Evolutionary conservation across 2,888 invertebrate species (phyloP).

Genomic region (Orthosia gracilis): DNA sequence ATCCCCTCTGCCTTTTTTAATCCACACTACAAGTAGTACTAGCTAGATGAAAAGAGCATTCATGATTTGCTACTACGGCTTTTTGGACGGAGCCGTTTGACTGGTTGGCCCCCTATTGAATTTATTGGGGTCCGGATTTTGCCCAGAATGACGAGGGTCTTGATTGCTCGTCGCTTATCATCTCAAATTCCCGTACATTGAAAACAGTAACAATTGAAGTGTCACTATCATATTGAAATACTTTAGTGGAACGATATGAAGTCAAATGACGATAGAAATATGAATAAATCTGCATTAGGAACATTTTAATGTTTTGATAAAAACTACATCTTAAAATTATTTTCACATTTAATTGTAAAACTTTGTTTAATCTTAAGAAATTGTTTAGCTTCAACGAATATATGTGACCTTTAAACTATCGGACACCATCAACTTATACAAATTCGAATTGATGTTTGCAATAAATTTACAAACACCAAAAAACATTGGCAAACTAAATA

Average conservation of each 20-base stretch:
- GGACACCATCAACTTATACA: background rate
- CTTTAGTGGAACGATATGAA: background rate
- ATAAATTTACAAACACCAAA: conserved; percentile 10
- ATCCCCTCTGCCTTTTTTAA: conserved; percentile 26
- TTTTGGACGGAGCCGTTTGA: conserved; percentile 27
- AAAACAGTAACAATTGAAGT: background rate
- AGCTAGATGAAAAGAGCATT: conserved; percentile 25
- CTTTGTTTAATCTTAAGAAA: background rate
- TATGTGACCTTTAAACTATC: background rate
- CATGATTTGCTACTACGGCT: conserved; percentile 7
- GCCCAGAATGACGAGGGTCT: conserved; percentile 21
- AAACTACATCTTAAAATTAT: background rate
- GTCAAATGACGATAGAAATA: conserved; percentile 2
- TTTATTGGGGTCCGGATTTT: conserved; percentile 41
- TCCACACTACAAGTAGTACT: background rate
- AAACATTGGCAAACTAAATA: conserved; percentile 1
- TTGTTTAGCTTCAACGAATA: background rate
- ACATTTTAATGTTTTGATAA: background rate
- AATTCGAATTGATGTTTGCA: conserved; percentile 3
- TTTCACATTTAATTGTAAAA: background rate
- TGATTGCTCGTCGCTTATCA: conserved; percentile 5
- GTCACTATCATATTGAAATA: background rate
- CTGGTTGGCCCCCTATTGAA: conserved; percentile 31
- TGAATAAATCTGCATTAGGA: background rate
- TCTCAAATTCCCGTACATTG: conserved; percentile 15